Conservation (phyloP, 2,113 vertebrate genomes). For the Bambusicola thoracicus region DNA sequence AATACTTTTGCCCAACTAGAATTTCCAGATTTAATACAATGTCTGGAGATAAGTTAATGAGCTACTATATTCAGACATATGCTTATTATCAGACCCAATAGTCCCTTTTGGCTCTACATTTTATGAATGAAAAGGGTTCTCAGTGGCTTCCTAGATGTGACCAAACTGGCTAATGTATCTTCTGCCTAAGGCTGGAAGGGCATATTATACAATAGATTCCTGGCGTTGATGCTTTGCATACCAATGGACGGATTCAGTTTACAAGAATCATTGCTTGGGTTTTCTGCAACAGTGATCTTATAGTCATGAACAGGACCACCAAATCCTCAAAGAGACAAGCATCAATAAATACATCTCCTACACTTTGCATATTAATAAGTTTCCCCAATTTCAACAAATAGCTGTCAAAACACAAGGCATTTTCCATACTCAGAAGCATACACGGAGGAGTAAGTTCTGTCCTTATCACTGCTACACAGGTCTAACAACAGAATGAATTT, state of each 20-base stretch:
- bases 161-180: background rate
- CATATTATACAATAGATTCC: background rate
- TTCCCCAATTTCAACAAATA: background rate
- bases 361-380: background rate
- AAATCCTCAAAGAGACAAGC: background rate
- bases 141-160: background rate
- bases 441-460: background rate
- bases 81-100: background rate
- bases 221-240: background rate
- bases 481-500: background rate
- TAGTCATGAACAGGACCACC: background rate
- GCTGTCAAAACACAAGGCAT: background rate
- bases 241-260: background rate
- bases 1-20: background rate
- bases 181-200: background rate
- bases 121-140: background rate
- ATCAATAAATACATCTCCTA: background rate
- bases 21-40: background rate
- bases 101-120: background rate
- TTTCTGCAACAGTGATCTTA: background rate
- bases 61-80: background rate
- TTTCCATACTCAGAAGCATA: background rate
- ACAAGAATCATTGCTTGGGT: background rate
- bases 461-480: background rate
- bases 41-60: background rate